These are phyloP conservation scores for Chrysochloris asiatica DNA, from an alignment of 2,113 vertebrate species.

Conservation along the genomic window DNA sequence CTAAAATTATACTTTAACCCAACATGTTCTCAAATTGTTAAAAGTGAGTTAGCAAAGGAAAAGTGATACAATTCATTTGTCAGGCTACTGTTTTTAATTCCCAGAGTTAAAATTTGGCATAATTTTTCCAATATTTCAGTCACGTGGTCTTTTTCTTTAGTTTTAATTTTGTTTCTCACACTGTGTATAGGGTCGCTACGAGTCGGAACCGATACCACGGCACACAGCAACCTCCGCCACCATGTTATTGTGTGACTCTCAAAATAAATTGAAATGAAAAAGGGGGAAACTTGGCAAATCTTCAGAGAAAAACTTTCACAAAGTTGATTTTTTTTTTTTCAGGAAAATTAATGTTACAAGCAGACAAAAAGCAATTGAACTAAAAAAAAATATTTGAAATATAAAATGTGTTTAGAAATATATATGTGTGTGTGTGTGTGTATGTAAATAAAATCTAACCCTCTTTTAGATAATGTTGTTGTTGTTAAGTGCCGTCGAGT, in stretches of 20 bases:
- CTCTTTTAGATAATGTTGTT: too few relatives aligned
- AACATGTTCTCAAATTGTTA: background rate
- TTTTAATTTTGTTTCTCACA: too few relatives aligned
- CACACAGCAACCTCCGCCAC: background rate
- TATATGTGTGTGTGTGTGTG: too few relatives aligned
- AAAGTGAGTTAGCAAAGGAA: background rate
- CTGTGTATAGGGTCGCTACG: too few relatives aligned
- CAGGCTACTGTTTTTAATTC: background rate
- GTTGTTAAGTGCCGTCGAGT: too few relatives aligned
- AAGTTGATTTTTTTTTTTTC: background rate
- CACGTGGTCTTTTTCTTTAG: accelerated
- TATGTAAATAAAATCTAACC: background rate
- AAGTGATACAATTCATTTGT: background rate
- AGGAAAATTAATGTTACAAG: background rate
- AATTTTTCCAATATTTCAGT: background rate
- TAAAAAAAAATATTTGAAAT: background rate
- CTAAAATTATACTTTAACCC: background rate
- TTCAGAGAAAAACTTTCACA: background rate
- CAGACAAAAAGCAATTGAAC: background rate
- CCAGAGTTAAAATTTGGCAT: background rate
- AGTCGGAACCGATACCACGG: too few relatives aligned
- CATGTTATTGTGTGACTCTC: background rate
- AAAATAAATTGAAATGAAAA: slow-evolving; percentile 12
- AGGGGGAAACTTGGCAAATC: background rate
- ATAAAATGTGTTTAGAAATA: background rate